Evolutionary conservation across 2,888 invertebrate species (phyloP), one percentile per base, ranked within the genome.

Genomic region (Bimastos eiseni): DNA sequence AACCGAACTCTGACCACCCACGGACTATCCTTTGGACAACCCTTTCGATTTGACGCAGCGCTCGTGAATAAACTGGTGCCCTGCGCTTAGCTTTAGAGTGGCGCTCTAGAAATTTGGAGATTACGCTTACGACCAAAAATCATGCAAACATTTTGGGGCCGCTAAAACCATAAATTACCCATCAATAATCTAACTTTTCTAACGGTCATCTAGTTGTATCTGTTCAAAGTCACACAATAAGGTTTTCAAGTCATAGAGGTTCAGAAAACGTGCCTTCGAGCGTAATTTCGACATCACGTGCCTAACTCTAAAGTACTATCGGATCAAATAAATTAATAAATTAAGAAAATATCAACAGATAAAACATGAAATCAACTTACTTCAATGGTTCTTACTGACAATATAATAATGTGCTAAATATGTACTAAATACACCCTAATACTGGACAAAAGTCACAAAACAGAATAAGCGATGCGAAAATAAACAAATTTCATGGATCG

Each of bases 291-390:
- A 70, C 17, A 70, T 70, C n/a, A n/a, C 70, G n/a, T 70, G 70
- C 8, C 11, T n/a, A 6, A n/a, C 5, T 8, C 0, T 11, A 0
- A n/a, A n/a, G 70, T n/a, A 70, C 13, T n/a, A n/a, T 30, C 70
- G 4, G 70, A 70, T 70, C 70, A n/a, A 2, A n/a, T 70, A 70
- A 21, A 49, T 49, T 49, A 2, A n/a, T 70, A 70, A 21, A 49
- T 49, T 49, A 49, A 70, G 70, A 8, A n/a, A 70, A 70, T 70
- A 70, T 70, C 30, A 70, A 70, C n/a, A 70, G n/a, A 70, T 70
- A 70, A 49, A 70, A 70, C n/a, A 70, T 70, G 70, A n/a, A 70
- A n/a, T n/a, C 70, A 70, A 70, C 70, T 70, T n/a, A 70, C 70
- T 70, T 70, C 6, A 17, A n/a, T n/a, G 70, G 70, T n/a, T 70